These are phyloP conservation scores for Hipposideros armiger DNA, from an alignment of 2,113 vertebrate species.

Conservation along the genomic window DNA sequence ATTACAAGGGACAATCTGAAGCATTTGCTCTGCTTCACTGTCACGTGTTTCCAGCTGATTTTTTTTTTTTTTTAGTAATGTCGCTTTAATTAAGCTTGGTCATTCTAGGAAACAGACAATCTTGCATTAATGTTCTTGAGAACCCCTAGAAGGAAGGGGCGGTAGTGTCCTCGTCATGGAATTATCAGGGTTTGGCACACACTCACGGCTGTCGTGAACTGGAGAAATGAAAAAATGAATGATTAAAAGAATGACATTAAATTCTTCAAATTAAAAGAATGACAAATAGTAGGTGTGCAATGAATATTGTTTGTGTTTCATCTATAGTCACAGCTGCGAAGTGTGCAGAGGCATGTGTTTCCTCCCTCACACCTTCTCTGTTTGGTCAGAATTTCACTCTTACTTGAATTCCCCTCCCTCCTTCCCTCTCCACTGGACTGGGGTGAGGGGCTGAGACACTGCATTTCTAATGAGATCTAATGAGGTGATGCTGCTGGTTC, in stretches of 20 bases:
- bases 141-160: neutral
- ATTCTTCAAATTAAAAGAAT: neutral
- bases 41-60: constrained; percentile 74
- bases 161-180: no score
- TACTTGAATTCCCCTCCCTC: neutral
- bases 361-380: neutral
- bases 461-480: neutral
- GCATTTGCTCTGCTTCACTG: constrained; percentile 67
- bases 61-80: constrained; percentile 55
- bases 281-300: neutral
- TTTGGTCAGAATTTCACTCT: neutral
- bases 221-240: neutral
- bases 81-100: constrained; percentile 76
- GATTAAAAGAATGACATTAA: neutral
- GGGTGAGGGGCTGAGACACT: neutral
- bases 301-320: fast-evolving
- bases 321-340: neutral
- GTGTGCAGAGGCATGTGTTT: no score
- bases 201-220: neutral
- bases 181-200: no score
- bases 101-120: constrained; percentile 77
- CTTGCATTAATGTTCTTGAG: constrained; percentile 11
- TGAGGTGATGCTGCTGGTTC: neutral
- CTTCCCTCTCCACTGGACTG: no score
- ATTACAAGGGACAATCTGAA: constrained; percentile 62